Evolutionary conservation across 1,140 invertebrate genomes (phyloP), one percentile per base, ranked within the genome.

Genomic region (Cydia strobilella): DNA sequence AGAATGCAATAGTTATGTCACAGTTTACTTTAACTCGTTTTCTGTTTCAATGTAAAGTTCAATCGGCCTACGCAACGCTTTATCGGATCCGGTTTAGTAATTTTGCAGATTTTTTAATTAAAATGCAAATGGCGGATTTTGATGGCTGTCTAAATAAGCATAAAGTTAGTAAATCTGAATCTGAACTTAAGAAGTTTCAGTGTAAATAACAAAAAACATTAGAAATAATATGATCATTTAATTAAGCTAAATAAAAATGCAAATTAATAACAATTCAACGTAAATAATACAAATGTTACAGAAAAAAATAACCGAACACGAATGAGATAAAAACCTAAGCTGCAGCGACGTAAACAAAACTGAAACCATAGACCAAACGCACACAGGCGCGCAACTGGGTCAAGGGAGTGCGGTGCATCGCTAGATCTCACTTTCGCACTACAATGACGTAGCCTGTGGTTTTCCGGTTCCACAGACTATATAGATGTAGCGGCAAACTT

Each of bases 361-460:
- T 39, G 65, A 69, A 69, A 69, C 65, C 65, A 69, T 69, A 69
- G 65, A 42, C 65, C 18, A 35, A 31, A 69, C 65, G 59, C 51
- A 59, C 51, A 75, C 75, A 75, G 80, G 79, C 75, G 76, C 74
- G 80, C 80, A 92, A 90, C 79, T 83, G 84, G 90, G 90, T 92
- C 89, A 92, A 91, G 90, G 90, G 89, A 90, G 84, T 85, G 82
- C 88, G 88, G 89, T 90, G 89, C 90, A 92, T 86, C 88, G 89
- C 82, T 86, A 88, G 87, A 91, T 90, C 90, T 91, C 89, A 92
- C 90, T 92, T 92, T 92, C 90, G 89, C 90, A 69, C 27, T 69
- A 31, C 65, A 69, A 27, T 69, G 65, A 69, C 65, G 65, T 69
- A 69, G 65, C 13, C 63, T 27, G 63, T 18, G 65, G n/a, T 31